A percentile compares a stretch with the other conserved stretches of the same genome.
These are phyloP conservation scores for Eidolon helvum DNA, from an alignment of 2,113 vertebrate genomes.

Conservation along the genomic window DNA sequence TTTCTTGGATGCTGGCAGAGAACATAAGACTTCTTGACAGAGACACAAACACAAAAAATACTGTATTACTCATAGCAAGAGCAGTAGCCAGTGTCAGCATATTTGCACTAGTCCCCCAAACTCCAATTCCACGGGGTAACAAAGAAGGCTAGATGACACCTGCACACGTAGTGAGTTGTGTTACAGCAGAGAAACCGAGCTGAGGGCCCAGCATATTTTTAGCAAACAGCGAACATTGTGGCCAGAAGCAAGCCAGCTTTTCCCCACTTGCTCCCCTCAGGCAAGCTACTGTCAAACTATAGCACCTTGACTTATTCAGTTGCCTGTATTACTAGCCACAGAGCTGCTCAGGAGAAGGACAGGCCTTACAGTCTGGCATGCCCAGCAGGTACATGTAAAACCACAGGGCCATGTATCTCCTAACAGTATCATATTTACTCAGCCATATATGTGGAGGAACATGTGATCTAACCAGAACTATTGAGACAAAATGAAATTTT, in stretches of 20 bases:
- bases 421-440: neutral
- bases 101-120: neutral
- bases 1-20: neutral
- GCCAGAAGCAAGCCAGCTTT: neutral
- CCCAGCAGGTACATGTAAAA: neutral
- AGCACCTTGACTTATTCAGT: too few species aligned
- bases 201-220: neutral
- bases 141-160: neutral
- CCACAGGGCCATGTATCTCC: neutral
- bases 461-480: neutral
- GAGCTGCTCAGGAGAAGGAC: neutral
- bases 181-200: neutral
- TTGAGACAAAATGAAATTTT: neutral
- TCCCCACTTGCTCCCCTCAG: too few species aligned
- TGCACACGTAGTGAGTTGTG: neutral
- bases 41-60: neutral
- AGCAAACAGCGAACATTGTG: neutral
- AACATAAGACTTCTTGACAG: neutral
- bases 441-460: neutral
- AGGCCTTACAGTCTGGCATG: neutral
- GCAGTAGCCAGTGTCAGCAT: neutral
- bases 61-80: neutral
- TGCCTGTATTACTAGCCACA: neutral
- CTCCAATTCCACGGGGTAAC: neutral
- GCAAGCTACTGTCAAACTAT: neutral